phyloP scores from a whole-genome alignment of 2,797 vertebrate species.

The Pterois miles region DNA sequence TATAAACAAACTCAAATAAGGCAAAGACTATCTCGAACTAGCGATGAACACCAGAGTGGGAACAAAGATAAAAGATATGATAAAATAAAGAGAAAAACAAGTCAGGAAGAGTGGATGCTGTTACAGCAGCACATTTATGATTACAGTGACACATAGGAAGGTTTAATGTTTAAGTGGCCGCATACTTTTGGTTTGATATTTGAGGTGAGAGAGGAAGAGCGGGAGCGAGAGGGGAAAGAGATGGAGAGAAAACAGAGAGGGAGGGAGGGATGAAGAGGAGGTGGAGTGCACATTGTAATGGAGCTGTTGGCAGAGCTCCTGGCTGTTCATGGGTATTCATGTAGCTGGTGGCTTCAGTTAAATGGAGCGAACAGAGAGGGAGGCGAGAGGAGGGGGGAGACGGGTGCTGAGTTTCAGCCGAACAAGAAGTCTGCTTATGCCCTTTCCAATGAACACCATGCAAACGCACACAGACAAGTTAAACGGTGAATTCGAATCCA shows the following conservation, averaged over 20 bases:
- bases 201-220: not conserved
- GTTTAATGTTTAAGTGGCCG: not conserved
- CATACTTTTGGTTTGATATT: not conserved
- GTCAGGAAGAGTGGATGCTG: not conserved
- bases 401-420: constrained; percentile 46
- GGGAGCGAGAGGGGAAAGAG: not conserved
- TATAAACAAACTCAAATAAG: not conserved
- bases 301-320: constrained; percentile 69
- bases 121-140: too few relatives aligned
- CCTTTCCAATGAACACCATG: constrained; percentile 10
- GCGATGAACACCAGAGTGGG: not conserved
- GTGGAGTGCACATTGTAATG: constrained; percentile 54
- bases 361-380: constrained; percentile 54
- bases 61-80: not conserved
- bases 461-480: constrained; percentile 18
- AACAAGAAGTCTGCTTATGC: constrained; percentile 54
- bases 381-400: not conserved
- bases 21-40: not conserved
- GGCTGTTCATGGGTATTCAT: constrained; percentile 65
- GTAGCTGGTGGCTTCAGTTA: constrained; percentile 66
- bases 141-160: not conserved
- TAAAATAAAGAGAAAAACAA: not conserved
- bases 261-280: constrained; percentile 11
- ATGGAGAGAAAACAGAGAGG: constrained; percentile 7
- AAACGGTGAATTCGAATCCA: not conserved